These are phyloP conservation scores for Ammodytes marinus DNA, from an alignment of 2,113 vertebrate species.

Conservation along the genomic window DNA sequence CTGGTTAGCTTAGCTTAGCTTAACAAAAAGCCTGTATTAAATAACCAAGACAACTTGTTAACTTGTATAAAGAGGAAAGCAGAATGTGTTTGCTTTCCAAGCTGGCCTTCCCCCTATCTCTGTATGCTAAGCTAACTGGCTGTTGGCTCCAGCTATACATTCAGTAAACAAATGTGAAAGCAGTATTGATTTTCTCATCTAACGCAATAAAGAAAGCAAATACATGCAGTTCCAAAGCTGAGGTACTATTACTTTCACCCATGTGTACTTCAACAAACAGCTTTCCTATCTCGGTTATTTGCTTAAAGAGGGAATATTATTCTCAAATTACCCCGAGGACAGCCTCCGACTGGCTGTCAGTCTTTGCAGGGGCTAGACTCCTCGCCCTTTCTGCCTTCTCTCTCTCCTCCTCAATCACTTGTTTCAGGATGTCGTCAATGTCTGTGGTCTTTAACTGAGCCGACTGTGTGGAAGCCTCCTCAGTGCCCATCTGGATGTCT, in stretches of 20 bases:
- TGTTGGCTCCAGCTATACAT: background rate
- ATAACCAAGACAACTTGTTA: background rate
- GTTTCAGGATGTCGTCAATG: conserved; percentile 76
- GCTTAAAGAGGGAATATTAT: background rate
- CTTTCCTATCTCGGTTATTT: background rate
- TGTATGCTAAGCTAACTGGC: background rate
- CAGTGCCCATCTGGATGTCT: conserved; percentile 52
- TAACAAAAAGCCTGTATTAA: background rate
- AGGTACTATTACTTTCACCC: background rate
- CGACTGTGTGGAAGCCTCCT: conserved; percentile 54
- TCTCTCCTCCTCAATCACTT: conserved; percentile 74
- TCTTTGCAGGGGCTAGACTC: conserved; percentile 29
- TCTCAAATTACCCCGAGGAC: conserved; percentile 61
- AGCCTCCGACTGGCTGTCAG: conserved; percentile 39
- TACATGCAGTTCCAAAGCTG: background rate
- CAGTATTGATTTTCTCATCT: background rate
- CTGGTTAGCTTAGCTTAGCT: background rate
- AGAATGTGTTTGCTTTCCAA: background rate
- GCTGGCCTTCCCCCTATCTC: background rate
- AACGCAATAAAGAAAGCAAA: background rate
- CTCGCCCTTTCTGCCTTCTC: conserved; percentile 58
- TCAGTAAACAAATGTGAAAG: background rate
- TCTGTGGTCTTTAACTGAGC: conserved; percentile 52
- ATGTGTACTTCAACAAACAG: background rate
- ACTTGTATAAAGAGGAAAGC: background rate